phyloP scores from a whole-genome alignment of 2,797 vertebrate genomes.

The Bucorvus abyssinicus region DNA sequence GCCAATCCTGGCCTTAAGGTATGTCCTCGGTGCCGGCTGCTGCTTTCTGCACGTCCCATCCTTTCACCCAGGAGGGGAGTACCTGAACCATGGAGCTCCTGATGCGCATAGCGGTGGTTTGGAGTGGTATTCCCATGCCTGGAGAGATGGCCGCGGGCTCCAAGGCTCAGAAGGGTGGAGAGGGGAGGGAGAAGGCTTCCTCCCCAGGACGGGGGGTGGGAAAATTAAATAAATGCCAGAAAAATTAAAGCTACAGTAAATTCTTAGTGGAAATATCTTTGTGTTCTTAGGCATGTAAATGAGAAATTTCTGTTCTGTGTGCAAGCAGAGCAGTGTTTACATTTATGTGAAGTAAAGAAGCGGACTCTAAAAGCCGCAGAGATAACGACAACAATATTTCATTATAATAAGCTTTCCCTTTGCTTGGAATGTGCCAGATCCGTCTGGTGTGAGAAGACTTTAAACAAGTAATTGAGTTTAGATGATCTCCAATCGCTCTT shows the following conservation, averaged over 20 bases:
- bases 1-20: constrained; percentile 98
- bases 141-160: not conserved
- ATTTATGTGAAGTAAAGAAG: not conserved
- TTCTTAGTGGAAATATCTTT: not conserved
- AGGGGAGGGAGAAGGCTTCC: not conserved
- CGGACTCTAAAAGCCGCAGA: not conserved
- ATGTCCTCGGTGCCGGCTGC: not conserved
- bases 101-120: not conserved
- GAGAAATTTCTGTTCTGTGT: not conserved
- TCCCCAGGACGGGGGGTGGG: accelerated
- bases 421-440: constrained; percentile 45
- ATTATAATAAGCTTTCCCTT: constrained; percentile 34
- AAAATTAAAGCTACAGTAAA: not conserved
- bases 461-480: constrained; percentile 63
- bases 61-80: not conserved
- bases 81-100: not conserved
- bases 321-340: not conserved
- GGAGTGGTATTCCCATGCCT: not conserved
- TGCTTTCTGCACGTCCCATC: accelerated
- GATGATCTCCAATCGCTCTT: constrained; percentile 59
- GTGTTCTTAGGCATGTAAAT: not conserved
- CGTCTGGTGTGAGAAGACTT: constrained; percentile 58
- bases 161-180: not conserved
- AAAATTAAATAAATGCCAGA: not conserved
- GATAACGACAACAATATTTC: not conserved